These are phyloP conservation scores for Ciona savignyi DNA, from an alignment of 23 tunicate genomes.

Conservation along the genomic window DNA sequence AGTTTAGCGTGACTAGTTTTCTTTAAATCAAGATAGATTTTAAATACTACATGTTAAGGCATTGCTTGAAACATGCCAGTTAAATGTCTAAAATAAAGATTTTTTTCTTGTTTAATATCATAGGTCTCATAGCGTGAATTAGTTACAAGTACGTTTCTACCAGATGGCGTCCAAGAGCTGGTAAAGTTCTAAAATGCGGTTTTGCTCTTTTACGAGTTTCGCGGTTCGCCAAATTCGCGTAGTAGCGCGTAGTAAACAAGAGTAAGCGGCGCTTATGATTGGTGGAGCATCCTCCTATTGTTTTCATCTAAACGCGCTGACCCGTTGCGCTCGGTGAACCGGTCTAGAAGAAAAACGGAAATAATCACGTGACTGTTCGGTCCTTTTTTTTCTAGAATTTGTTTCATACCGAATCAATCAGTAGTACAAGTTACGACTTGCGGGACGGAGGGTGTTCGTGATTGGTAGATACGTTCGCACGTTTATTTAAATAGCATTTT, in stretches of 20 bases:
- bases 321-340: constrained; percentile 4
- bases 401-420: background rate
- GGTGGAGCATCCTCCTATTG: background rate
- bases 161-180: no score
- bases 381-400: background rate
- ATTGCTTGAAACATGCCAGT: no score
- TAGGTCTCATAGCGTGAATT: no score
- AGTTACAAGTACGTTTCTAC: no score
- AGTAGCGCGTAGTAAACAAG: background rate
- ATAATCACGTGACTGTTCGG: constrained; percentile 2
- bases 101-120: no score
- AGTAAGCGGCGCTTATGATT: background rate
- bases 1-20: no score
- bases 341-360: background rate
- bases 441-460: background rate
- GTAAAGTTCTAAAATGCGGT: no score
- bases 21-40: no score
- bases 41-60: no score
- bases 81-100: no score
- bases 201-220: no score
- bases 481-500: background rate
- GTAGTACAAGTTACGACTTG: background rate
- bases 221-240: background rate
- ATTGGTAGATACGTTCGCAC: background rate
- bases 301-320: background rate